Evolutionary conservation across 2,113 vertebrate species (phyloP).

Genomic region (Trochalopteron elliotii): DNA sequence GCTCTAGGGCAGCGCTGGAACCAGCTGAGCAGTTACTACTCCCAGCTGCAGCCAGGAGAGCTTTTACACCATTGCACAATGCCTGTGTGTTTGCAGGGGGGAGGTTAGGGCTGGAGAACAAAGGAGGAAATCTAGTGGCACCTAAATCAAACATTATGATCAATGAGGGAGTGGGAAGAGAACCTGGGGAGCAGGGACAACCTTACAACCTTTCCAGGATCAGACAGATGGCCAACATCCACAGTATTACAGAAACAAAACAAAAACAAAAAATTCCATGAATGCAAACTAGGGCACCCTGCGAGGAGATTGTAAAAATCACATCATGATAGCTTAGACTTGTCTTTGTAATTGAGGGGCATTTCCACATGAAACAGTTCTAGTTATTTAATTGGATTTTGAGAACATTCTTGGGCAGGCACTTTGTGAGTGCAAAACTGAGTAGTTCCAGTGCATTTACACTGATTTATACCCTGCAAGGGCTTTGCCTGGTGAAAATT

Average conservation of each 20-base stretch:
- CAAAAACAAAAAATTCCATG: conserved; percentile 64
- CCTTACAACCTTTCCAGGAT: conserved; percentile 59
- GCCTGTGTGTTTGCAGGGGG: background rate
- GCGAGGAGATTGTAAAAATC: conserved; percentile 62
- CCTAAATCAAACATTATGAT: conserved; percentile 58
- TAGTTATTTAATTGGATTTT: conserved; percentile 58
- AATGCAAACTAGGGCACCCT: conserved; percentile 58
- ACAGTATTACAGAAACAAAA: conserved; percentile 64
- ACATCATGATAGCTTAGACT: conserved; percentile 56
- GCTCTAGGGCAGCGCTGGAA: conserved; percentile 59
- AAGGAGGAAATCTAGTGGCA: conserved; percentile 58
- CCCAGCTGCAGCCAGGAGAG: conserved; percentile 57
- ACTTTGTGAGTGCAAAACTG: background rate
- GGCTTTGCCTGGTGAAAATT: background rate
- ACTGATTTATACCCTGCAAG: conserved; percentile 15
- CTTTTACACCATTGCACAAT: conserved; percentile 61
- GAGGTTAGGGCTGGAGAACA: conserved; percentile 42
- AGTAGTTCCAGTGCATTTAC: background rate
- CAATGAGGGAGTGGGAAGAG: conserved; percentile 49
- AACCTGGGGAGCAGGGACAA: conserved; percentile 40
- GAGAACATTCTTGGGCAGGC: conserved; percentile 53
- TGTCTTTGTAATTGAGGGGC: conserved; percentile 60
- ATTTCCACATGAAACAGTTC: conserved; percentile 67
- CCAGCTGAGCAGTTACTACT: conserved; percentile 63
- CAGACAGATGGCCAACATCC: conserved; percentile 66